A percentile compares a stretch with the other conserved stretches of the same genome.
These are phyloP conservation scores for Oophaga pumilio DNA, from an alignment of 2,113 vertebrate species.

Conservation along the genomic window DNA sequence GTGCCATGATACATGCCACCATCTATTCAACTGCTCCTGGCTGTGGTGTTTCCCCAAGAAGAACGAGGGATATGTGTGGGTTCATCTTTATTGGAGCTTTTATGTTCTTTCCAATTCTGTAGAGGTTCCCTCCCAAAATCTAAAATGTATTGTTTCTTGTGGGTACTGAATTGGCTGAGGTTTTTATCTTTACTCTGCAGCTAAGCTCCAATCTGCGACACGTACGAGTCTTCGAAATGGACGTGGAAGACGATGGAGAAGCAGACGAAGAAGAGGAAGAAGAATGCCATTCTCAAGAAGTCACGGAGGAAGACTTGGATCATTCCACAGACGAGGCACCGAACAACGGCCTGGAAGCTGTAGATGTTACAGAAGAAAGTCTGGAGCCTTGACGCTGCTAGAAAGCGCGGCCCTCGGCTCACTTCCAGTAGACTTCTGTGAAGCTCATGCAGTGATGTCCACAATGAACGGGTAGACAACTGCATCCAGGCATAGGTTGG, in stretches of 20 bases:
- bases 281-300: slow-evolving; percentile 72
- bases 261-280: slow-evolving; percentile 82
- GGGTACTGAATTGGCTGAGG: neutral
- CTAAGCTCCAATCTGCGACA: slow-evolving; percentile 93
- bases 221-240: slow-evolving; percentile 95
- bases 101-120: too few species aligned
- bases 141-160: too few species aligned
- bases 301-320: slow-evolving; percentile 66
- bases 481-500: neutral
- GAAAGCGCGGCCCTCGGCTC: neutral
- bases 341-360: slow-evolving; percentile 30
- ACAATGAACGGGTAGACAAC: neutral
- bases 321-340: slow-evolving; percentile 61
- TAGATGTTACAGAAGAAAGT: slow-evolving; percentile 68
- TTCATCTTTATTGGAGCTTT: too few species aligned
- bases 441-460: neutral
- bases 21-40: too few species aligned
- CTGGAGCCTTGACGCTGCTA: slow-evolving; percentile 62
- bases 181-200: slow-evolving; percentile 65
- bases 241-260: slow-evolving; percentile 94
- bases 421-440: neutral
- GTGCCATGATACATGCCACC: too few species aligned
- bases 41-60: too few species aligned
- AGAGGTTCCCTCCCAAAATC: too few species aligned
- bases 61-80: too few species aligned